Conservation (phyloP, 2,888 invertebrate species). For the Tipula helvola region DNA sequence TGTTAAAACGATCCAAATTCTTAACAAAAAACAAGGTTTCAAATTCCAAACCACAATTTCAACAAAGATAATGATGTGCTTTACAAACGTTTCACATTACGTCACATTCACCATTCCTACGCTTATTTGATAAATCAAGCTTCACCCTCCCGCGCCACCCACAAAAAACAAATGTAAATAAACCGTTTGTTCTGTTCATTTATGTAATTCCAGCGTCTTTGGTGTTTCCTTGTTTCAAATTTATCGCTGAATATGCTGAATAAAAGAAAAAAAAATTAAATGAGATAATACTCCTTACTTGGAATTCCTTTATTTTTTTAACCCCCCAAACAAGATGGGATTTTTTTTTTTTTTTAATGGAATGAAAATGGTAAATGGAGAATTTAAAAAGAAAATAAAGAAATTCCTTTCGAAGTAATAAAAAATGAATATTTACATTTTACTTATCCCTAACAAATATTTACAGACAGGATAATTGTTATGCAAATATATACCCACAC, state of each 20-base stretch:
- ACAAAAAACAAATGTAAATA: neutral
- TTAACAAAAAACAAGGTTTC: too few species aligned
- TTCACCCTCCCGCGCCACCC: neutral
- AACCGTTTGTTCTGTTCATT: neutral
- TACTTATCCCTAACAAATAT: neutral
- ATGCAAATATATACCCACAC: neutral
- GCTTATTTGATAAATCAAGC: neutral
- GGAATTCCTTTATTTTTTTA: neutral
- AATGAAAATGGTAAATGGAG: neutral
- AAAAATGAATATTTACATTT: neutral
- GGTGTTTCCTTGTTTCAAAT: neutral
- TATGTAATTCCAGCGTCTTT: neutral
- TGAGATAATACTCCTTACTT: neutral
- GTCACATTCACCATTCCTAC: too few species aligned
- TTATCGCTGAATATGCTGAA: neutral
- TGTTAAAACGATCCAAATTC: too few species aligned
- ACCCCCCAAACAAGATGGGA: neutral
- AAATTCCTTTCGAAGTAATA: conserved; percentile 4
- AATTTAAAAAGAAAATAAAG: neutral
- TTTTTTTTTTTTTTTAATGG: neutral
- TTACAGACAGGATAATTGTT: conserved; percentile 4
- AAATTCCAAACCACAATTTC: too few species aligned
- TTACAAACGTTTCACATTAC: too few species aligned
- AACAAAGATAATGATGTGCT: too few species aligned
- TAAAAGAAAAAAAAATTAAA: neutral